Base-by-base conservation (phyloP, 2,113 vertebrate genomes). In the Lophochroa leadbeateri region DNA sequence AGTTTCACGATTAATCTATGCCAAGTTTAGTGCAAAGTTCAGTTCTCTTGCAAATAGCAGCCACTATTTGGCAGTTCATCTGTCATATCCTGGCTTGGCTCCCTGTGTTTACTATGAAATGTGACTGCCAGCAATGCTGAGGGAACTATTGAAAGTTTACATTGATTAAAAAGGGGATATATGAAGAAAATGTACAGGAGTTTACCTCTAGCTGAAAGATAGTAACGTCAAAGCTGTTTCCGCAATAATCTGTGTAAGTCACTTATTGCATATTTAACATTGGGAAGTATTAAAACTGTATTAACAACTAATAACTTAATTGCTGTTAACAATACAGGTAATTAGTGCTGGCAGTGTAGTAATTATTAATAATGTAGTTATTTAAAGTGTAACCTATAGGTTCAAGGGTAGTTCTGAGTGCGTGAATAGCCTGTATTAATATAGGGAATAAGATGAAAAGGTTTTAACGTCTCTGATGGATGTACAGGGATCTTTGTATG, bases 1-100 rank as follows among this genome's bases (percentile, higher is more conserved):
- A 96, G 57, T 88, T 95, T 89, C 94, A 35, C 86, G 64, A 96
- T 94, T 96, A 86, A 90, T 93, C 85, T 93, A 18, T 83, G 86
- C 96, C 96, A 94, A 92, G 86, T 94, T 93, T 92, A 96, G 95
- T 95, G 94, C 96, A 96, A 96, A 95, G 96, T 94, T 96, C 96
- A 96, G 4, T 96, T 95, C 91, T 96, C 96, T 91, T 92, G 92
- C 96, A 96, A 96, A 92, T 83, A 96, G 96, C 94, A 96, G 92
- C 95, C 90, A 93, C 92, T 95, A 86, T 96, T 93, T 96, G 96
- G 95, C 95, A 95, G 94, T 93, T 90, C 88, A 75, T 96, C 94
- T 92, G 95, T 92, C 95, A 81, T 60, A 83, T 95, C 92, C 94
- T 97, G 92, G 96, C 90, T 92, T 64, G 95, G 77, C 82, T 96